Evolutionary conservation across 2,888 invertebrate genomes (phyloP).

Genomic region (Drosophila tripunctata): DNA sequence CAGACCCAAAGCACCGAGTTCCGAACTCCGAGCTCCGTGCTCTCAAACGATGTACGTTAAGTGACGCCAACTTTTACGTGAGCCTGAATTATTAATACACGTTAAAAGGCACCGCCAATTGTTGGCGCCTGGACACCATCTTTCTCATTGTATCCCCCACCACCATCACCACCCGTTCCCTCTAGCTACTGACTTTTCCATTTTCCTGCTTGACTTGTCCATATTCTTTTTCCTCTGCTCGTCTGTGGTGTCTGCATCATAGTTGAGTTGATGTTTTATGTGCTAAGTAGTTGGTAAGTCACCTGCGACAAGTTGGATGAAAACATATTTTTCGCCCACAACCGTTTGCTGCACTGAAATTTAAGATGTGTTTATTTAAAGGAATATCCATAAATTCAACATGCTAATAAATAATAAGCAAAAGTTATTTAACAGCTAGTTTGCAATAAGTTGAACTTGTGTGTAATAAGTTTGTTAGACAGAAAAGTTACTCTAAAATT

Average conservation of each 20-base stretch:
- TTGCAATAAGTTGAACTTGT: background rate
- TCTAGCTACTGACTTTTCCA: background rate
- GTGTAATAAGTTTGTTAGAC: no score
- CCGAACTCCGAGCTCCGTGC: background rate
- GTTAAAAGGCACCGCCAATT: slow-evolving; percentile 78
- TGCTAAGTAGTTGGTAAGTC: slow-evolving; percentile 80
- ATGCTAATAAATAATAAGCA: background rate
- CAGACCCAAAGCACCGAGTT: background rate
- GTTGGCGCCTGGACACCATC: slow-evolving; percentile 56
- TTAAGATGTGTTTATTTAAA: slow-evolving; percentile 13
- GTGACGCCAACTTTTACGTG: slow-evolving; percentile 79
- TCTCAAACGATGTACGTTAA: slow-evolving; percentile 38
- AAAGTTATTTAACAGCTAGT: background rate
- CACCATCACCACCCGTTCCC: background rate
- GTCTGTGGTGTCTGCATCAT: slow-evolving; percentile 42
- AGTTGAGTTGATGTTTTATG: slow-evolving; percentile 73
- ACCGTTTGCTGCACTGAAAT: slow-evolving; percentile 1
- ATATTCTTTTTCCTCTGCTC: background rate
- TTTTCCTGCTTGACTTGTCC: background rate
- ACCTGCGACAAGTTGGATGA: slow-evolving; percentile 80
- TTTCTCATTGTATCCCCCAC: background rate
- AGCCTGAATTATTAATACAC: slow-evolving; percentile 82
- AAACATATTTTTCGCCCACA: slow-evolving; percentile 55
- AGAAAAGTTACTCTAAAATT: no score
- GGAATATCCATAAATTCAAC: background rate